Conservation (phyloP, 2,888 invertebrate species). For the Ectemnius lituratus region DNA sequence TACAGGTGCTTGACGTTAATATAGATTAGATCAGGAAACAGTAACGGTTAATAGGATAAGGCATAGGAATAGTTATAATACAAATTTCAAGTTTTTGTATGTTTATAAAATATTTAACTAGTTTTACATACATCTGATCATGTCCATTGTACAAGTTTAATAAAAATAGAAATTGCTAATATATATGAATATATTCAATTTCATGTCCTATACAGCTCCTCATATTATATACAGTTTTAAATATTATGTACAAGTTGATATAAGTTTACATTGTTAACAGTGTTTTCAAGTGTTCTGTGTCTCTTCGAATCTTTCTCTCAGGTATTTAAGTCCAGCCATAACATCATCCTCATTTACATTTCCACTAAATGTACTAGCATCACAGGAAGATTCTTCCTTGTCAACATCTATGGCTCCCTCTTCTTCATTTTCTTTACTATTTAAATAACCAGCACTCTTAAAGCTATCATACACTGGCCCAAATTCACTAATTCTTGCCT, state of each 20-base stretch:
- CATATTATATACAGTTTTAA: neutral
- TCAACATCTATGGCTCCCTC: neutral
- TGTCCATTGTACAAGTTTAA: too few relatives aligned
- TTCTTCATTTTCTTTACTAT: conserved; percentile 1
- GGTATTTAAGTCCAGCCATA: conserved; percentile 67
- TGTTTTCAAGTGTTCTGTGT: conserved; percentile 36
- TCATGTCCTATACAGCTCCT: conserved; percentile 14
- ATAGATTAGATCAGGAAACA: too few relatives aligned
- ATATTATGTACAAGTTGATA: conserved; percentile 12
- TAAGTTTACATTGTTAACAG: conserved; percentile 3
- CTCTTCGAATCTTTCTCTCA: conserved; percentile 70
- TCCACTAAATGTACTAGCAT: neutral
- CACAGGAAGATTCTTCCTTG: neutral
- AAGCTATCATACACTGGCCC: conserved; percentile 81
- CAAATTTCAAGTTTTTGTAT: too few relatives aligned
- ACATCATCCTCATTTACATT: conserved; percentile 63
- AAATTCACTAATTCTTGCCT: conserved; percentile 87
- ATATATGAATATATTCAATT: conserved; percentile 17
- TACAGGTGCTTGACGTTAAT: too few relatives aligned
- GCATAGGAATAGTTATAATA: too few relatives aligned
- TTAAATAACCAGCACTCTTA: conserved; percentile 54
- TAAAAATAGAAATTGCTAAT: conserved; percentile 14
- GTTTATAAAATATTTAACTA: too few relatives aligned
- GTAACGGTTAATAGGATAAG: too few relatives aligned
- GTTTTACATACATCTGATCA: too few relatives aligned